Percentiles rank a stretch among this genome's conserved stretches.
phyloP scores from a whole-genome alignment of 2,888 invertebrate species.

The Sceliomorpha sp. region DNA sequence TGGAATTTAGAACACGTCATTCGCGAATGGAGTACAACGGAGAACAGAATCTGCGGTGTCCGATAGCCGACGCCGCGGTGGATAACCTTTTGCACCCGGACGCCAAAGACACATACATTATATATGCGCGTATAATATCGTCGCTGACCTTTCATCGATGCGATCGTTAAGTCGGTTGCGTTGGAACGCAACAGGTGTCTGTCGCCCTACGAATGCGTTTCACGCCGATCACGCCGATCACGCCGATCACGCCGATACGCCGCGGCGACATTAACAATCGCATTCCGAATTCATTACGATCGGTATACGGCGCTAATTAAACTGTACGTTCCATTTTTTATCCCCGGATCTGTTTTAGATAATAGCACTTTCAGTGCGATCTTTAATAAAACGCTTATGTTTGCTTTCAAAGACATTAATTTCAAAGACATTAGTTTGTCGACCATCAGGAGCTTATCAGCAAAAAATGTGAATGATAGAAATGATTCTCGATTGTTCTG shows the following conservation, averaged over 20 bases:
- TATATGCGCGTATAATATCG: constrained; percentile 28
- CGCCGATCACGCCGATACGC: constrained; percentile 18
- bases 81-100: constrained; percentile 52
- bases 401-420: too few relatives aligned
- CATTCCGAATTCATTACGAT: constrained; percentile 7
- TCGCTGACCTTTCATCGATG: constrained; percentile 46
- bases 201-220: constrained; percentile 79
- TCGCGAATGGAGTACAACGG: constrained; percentile 10
- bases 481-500: too few relatives aligned
- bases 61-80: constrained; percentile 22
- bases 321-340: too few relatives aligned
- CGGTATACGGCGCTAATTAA: too few relatives aligned
- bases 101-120: constrained; percentile 27
- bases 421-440: too few relatives aligned
- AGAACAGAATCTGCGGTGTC: constrained; percentile 39
- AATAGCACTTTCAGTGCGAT: too few relatives aligned
- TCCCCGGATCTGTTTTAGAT: too few relatives aligned
- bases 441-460: too few relatives aligned
- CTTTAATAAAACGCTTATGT: too few relatives aligned
- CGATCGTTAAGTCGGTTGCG: constrained; percentile 33
- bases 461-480: too few relatives aligned
- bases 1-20: constrained; percentile 52
- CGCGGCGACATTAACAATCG: constrained; percentile 13
- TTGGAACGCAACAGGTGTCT: constrained; percentile 42
- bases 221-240: constrained; percentile 13